phyloP scores from a whole-genome alignment of 2,113 vertebrate genomes.

The Capreolus pygargus region DNA sequence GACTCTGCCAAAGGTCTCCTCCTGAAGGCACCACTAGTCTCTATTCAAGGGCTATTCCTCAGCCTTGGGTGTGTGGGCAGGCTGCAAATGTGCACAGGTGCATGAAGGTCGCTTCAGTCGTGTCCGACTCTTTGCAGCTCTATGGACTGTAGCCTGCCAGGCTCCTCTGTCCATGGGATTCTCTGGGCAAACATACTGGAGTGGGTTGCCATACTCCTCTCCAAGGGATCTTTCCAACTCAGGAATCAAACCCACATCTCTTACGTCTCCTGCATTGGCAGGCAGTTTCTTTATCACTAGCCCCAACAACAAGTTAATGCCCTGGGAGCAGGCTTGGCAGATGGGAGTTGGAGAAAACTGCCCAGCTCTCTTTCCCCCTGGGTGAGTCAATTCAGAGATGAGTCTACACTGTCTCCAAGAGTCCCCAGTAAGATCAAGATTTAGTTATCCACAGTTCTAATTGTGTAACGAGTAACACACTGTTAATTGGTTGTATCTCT shows the following conservation, averaged over 20 bases:
- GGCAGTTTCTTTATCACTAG: not conserved
- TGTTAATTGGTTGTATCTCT: not conserved
- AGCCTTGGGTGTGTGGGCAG: not conserved
- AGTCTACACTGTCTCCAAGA: not conserved
- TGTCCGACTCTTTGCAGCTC: not conserved
- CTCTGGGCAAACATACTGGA: not conserved
- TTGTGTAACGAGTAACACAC: accelerated
- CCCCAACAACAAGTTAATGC: not conserved
- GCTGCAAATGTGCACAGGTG: not conserved
- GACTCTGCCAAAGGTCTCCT: no score
- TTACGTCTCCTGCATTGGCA: not conserved
- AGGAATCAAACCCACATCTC: not conserved
- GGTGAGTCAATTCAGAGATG: not conserved
- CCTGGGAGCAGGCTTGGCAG: not conserved
- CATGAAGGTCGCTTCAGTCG: not conserved
- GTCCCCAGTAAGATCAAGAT: not conserved
- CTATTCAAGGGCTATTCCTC: not conserved
- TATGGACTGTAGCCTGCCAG: not conserved
- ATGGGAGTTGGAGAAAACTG: not conserved
- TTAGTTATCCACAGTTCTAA: not conserved
- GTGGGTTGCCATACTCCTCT: not conserved
- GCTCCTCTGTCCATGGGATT: not conserved
- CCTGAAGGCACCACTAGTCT: not conserved
- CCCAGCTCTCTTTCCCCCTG: not conserved
- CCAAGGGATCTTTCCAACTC: not conserved